Evolutionary conservation across 92 coral and sea anemone genomes (phyloP).

Genomic region (Epizoanthus illoricatus): DNA sequence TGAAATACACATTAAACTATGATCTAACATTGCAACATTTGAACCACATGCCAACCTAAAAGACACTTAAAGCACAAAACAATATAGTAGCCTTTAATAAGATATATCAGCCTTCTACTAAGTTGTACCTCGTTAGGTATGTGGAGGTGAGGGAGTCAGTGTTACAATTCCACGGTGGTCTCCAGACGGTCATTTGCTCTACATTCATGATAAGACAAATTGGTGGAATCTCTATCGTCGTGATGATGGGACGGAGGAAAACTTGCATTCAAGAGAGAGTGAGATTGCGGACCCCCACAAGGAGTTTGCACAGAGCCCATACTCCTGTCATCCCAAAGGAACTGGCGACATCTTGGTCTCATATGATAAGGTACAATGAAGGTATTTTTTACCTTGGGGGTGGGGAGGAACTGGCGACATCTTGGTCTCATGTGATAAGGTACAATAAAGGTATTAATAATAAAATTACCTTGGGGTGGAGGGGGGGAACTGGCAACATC

Average conservation of each 20-base stretch:
- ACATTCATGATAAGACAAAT: conserved; percentile 47
- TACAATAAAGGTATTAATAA: too few species aligned
- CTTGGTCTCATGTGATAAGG: conserved; percentile 41
- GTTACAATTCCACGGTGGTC: conserved; percentile 50
- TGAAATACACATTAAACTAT: too few species aligned
- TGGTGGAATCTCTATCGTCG: conserved; percentile 52
- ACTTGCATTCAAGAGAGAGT: conserved; percentile 41
- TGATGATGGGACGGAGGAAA: conserved; percentile 18
- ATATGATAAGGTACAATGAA: conserved; percentile 35
- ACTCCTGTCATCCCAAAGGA: conserved; percentile 38
- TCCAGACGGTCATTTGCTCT: conserved; percentile 38
- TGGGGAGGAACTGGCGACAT: neutral
- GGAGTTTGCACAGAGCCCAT: conserved; percentile 42
- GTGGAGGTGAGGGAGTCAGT: conserved; percentile 39
- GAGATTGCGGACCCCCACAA: conserved; percentile 47
- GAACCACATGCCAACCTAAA: too few species aligned
- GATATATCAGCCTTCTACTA: too few species aligned
- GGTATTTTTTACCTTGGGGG: too few species aligned
- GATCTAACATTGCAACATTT: too few species aligned
- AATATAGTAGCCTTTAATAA: too few species aligned
- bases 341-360: conserved; percentile 29
- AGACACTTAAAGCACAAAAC: too few species aligned
- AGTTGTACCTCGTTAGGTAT: conserved; percentile 15
- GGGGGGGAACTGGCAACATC: neutral
- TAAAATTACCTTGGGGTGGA: too few species aligned